Evolutionary conservation across 2,797 vertebrate species (phyloP).

Genomic region (Fringilla coelebs): DNA sequence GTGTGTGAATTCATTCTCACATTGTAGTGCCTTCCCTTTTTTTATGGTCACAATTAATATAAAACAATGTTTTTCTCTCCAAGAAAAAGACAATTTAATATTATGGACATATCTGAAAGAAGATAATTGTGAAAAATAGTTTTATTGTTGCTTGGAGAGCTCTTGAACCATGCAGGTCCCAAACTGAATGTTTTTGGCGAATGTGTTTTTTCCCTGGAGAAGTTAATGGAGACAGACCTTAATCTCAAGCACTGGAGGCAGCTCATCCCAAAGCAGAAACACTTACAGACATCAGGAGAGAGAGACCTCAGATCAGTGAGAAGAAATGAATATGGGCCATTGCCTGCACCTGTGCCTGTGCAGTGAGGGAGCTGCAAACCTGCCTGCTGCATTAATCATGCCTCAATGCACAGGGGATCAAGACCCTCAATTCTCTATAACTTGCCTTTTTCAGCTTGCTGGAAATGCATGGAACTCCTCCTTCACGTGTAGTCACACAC

Average conservation of each 20-base stretch:
- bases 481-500: neutral
- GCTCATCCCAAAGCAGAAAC: neutral
- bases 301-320: neutral
- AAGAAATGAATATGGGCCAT: neutral
- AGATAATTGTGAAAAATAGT: conserved; percentile 8
- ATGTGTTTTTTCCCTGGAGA: neutral
- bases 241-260: neutral
- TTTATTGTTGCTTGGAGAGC: neutral
- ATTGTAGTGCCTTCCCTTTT: neutral
- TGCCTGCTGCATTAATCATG: neutral
- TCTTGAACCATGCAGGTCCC: neutral
- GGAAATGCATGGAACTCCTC: neutral
- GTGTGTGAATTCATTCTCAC: neutral
- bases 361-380: neutral
- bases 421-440: neutral
- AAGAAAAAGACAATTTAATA: conserved; percentile 26
- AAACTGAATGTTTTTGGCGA: neutral
- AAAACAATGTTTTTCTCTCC: conserved; percentile 15
- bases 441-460: neutral
- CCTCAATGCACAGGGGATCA: neutral
- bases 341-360: neutral
- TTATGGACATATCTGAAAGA: neutral
- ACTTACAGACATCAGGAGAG: neutral
- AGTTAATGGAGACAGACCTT: neutral
- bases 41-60: conserved; percentile 43